A percentile compares a stretch with the other conserved stretches of the same genome.
phyloP scores from a whole-genome alignment of 2,113 vertebrate species.

The Galeopterus variegatus region DNA sequence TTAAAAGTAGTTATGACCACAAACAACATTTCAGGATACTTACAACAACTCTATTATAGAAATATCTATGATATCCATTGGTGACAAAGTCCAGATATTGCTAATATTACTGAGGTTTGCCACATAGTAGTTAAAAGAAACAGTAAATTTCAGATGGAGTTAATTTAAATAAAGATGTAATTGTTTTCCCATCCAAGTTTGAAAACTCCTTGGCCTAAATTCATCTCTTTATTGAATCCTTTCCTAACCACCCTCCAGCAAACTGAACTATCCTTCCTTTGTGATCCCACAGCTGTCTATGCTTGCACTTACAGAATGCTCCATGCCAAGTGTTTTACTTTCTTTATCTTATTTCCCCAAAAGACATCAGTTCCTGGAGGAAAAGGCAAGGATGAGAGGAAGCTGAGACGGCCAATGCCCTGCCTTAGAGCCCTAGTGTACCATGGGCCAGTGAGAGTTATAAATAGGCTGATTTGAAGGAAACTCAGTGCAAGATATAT shows the following conservation, averaged over 20 bases:
- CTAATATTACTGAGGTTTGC: background rate
- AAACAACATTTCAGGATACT: background rate
- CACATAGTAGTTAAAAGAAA: conserved; percentile 3
- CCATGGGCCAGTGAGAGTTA: background rate
- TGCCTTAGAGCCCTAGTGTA: background rate
- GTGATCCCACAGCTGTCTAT: conserved; percentile 49
- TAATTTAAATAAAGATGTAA: conserved; percentile 45
- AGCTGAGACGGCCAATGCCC: background rate
- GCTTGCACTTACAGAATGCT: background rate
- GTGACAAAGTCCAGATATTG: background rate
- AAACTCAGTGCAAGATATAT: background rate
- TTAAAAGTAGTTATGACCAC: background rate
- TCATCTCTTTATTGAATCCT: background rate
- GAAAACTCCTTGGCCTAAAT: conserved; percentile 12
- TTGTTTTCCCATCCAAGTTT: conserved; percentile 32
- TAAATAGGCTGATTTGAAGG: background rate
- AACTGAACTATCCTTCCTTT: conserved; percentile 49
- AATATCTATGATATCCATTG: background rate
- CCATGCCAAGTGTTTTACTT: background rate
- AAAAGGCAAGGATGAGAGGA: background rate
- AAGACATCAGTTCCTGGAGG: background rate
- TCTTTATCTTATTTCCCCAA: background rate
- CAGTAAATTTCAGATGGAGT: conserved; percentile 27
- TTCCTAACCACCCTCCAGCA: conserved; percentile 15
- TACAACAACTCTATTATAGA: background rate